Conservation (phyloP, 2,797 vertebrate genomes). For the Acridotheres tristis region DNA sequence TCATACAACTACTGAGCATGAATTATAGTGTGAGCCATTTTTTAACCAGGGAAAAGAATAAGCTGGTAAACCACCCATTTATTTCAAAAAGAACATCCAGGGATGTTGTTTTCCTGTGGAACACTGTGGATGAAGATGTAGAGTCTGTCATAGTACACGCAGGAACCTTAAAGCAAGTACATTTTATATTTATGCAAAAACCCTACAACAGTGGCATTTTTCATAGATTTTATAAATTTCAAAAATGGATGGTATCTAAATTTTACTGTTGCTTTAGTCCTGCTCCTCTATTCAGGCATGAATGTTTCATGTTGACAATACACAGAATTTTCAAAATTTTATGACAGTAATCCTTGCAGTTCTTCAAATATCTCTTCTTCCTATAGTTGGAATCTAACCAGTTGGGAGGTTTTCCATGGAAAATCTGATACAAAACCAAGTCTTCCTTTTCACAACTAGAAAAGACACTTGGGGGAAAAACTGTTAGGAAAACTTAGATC, state of each 20-base stretch:
- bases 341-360: background rate
- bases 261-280: background rate
- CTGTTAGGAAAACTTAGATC: background rate
- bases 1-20: background rate
- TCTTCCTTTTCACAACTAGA: background rate
- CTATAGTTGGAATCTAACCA: background rate
- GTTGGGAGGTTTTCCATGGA: fast-evolving
- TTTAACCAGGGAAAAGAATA: background rate
- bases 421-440: background rate
- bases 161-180: background rate
- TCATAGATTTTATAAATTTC: background rate
- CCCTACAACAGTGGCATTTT: fast-evolving
- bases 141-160: background rate
- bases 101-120: background rate
- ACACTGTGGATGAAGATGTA: fast-evolving
- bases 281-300: background rate
- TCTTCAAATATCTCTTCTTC: background rate
- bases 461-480: background rate
- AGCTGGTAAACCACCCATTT: background rate
- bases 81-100: background rate
- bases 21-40: background rate
- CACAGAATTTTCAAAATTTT: background rate
- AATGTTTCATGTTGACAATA: background rate
- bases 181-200: background rate
- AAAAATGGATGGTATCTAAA: background rate